Evolutionary conservation across 1,140 invertebrate genomes (phyloP).

Genomic region (Catajapyx aquilonaris): DNA sequence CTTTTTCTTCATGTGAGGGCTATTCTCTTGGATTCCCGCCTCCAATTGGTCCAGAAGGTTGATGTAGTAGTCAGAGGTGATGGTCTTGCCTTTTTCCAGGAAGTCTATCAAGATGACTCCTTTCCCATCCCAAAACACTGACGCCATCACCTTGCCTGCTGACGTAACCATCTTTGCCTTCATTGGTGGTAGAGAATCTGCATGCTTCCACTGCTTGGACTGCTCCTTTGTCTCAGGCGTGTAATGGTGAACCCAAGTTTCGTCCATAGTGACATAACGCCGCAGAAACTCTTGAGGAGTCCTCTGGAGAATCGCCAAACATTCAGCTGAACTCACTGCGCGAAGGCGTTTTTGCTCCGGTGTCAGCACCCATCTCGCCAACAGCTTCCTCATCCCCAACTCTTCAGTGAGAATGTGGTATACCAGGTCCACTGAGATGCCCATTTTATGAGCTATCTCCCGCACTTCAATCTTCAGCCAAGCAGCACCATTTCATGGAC

Average conservation of each 20-base stretch:
- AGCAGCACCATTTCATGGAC: too few species aligned
- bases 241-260: background rate
- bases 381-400: too few species aligned
- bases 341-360: background rate
- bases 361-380: too few species aligned
- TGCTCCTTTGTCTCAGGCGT: too few species aligned
- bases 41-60: constrained; percentile 4
- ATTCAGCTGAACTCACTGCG: background rate
- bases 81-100: constrained; percentile 6
- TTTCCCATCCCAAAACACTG: constrained; percentile 6
- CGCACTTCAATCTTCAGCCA: too few species aligned
- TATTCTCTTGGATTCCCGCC: constrained; percentile 2
- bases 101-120: constrained; percentile 8
- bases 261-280: background rate
- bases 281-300: constrained; percentile 1
- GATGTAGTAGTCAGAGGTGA: constrained; percentile 2
- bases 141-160: too few species aligned
- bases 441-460: too few species aligned
- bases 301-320: background rate
- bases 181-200: background rate
- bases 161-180: background rate
- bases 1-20: constrained; percentile 4
- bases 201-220: background rate
- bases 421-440: too few species aligned
- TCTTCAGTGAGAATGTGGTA: too few species aligned